Base-by-base conservation (phyloP, 2,888 invertebrate genomes). In the Synergus japonicus region DNA sequence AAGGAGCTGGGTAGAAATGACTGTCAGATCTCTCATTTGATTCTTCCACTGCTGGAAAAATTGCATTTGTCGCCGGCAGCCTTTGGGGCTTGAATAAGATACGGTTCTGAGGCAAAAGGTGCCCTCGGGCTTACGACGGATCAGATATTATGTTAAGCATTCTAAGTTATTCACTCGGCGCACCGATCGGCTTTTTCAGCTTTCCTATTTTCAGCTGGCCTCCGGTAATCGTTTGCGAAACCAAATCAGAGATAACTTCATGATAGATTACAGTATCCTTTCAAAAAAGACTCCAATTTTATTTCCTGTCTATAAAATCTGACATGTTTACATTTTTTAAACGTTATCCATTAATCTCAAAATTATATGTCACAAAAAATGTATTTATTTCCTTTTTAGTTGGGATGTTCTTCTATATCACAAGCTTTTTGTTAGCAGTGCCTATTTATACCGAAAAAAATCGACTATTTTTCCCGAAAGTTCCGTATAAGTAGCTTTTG, bases 81-180 rank as follows among this genome's bases (percentile, higher is more conserved):
- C 86, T 85, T 86, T 82, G 82, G 85, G 79, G 67, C 83, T 79
- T 80, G 83, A 83, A 76, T 80, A 83, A 86, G 87, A 85, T 84
- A 84, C 85, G 88, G 81, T 78, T 76, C 67, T 58, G 49, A 76
- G 82, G 69, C 83, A 77, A 85, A 87, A 82, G 84, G 82, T 84
- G 86, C 87, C 85, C 83, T 77, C 84, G 83, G 86, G 86, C 83
- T 87, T 85, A 80, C 84, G 82, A 83, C 83, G 82, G 86, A 89
- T 88, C 89, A 86, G 88, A 89, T 89, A 89, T 89, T 89, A 89
- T 88, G 89, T 89, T 89, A 89, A 89, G 85, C 89, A 87, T 87
- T 86, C 86, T 86, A 85, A 87, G 87, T 86, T 87, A 88, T 88
- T 88, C 88, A 86, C 86, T 88, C 87, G 87, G 79, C 85, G 85